A percentile compares a stretch with the other conserved stretches of the same genome.
These are phyloP conservation scores for Misgurnus mizolepis DNA, from an alignment of 2,113 vertebrate genomes.

Conservation along the genomic window DNA sequence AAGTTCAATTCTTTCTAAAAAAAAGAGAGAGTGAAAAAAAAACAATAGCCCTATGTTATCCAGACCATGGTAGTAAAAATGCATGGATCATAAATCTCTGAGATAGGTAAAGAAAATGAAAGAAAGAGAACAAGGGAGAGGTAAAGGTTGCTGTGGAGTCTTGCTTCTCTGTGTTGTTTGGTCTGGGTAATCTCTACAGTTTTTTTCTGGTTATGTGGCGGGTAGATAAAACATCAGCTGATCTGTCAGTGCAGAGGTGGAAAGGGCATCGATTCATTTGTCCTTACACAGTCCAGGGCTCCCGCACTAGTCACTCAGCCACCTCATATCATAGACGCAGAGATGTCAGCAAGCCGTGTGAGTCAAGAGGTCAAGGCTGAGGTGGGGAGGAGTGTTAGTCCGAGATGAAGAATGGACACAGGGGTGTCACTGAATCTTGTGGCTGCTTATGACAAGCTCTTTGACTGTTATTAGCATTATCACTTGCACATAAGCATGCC, in stretches of 20 bases:
- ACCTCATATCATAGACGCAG: conserved; percentile 30
- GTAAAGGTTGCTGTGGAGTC: not conserved
- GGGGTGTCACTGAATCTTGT: conserved; percentile 37
- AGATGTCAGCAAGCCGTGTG: conserved; percentile 9
- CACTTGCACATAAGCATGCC: conserved; percentile 29
- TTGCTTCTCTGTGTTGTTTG: conserved; percentile 32
- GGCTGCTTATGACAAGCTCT: conserved; percentile 49
- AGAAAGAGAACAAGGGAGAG: not conserved
- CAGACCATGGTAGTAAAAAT: conserved; percentile 36
- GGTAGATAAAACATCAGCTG: conserved; percentile 45
- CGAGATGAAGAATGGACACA: conserved; percentile 5
- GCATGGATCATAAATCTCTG: conserved; percentile 49
- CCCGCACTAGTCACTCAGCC: conserved; percentile 16
- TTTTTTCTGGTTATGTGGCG: conserved; percentile 14
- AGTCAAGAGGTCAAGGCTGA: conserved; percentile 33
- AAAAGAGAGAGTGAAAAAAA: conserved; percentile 22
- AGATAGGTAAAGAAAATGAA: conserved; percentile 37
- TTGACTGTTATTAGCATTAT: conserved; percentile 51
- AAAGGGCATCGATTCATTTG: conserved; percentile 53
- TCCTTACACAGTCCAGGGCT: conserved; percentile 43
- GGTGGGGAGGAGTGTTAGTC: conserved; percentile 17
- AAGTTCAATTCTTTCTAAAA: no score
- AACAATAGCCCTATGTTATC: conserved; percentile 31
- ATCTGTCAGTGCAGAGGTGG: conserved; percentile 42
- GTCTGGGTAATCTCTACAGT: conserved; percentile 38